Evolutionary conservation across 2,888 invertebrate species (phyloP), one percentile per base, ranked within the genome.

Genomic region (Diarsia dahlii): DNA sequence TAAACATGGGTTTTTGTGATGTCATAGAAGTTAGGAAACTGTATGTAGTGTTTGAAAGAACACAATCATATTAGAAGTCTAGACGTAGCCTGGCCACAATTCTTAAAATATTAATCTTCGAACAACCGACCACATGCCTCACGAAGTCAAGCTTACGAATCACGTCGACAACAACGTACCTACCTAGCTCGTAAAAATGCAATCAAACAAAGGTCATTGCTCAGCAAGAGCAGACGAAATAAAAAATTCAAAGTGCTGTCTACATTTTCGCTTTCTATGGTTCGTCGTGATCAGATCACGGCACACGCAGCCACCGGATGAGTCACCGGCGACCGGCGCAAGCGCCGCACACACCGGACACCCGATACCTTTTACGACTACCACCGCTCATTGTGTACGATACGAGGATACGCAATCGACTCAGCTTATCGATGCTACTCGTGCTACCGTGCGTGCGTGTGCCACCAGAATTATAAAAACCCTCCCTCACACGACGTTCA

Each of bases 281-380:
- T 74, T 62, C 74, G 87, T 88, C 87, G 89, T 89, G 90, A 90
- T 91, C 90, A 87, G 90, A 92, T 91, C 91, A 90, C 89, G 88
- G 86, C 87, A 87, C 89, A 87, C 87, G 87, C 92, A 91, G 90
- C 90, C 90, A 89, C 91, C 87, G 88, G 89, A 89, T 93, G 94
- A 93, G 88, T 93, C 93, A 84, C 84, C 84, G 87, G 87, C 85
- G 83, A 85, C 84, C 85, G 88, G 87, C 82, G 79, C 83, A 82
- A 85, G 86, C 86, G 81, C 87, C 84, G 85, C 81, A 71, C 86
- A 86, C 89, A 87, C 89, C 91, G 90, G 91, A 91, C 90, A 92
- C 87, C 52, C 90, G 88, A 93, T 90, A 90, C 91, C 91, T 88
- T 91, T 90, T 90, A 90, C 88, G 88, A 87, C 83, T 83, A 85